Conservation (phyloP, 2,888 invertebrate species). For the Drosophila phalerata region DNA sequence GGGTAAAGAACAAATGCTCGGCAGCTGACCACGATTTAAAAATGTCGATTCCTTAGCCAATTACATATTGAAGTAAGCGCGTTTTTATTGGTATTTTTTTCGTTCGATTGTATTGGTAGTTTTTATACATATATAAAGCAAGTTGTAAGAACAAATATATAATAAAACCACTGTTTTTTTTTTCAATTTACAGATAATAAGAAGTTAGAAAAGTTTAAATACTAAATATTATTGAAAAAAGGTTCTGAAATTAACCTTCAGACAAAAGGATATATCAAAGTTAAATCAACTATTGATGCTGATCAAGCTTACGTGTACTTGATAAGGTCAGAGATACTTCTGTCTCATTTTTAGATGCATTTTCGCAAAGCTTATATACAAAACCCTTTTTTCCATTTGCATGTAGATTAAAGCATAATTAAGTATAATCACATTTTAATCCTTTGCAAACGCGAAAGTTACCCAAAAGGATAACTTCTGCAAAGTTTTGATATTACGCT, state of each 20-base stretch:
- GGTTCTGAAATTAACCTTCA: background rate
- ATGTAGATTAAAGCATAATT: conserved; percentile 9
- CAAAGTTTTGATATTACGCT: conserved; percentile 1
- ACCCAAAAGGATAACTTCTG: conserved; percentile 4
- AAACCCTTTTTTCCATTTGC: conserved; percentile 3
- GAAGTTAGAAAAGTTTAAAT: no score
- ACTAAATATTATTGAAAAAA: no score
- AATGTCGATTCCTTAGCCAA: background rate
- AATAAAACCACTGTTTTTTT: no score
- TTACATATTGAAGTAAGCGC: background rate
- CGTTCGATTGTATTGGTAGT: background rate
- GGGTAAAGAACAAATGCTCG: background rate
- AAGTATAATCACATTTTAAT: conserved; percentile 17
- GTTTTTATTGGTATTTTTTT: background rate
- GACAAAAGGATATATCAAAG: no score
- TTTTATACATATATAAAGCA: no score
- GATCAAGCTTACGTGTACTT: background rate
- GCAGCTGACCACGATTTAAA: background rate
- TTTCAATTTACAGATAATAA: no score
- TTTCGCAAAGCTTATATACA: background rate
- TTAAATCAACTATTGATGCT: no score
- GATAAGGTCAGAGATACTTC: background rate
- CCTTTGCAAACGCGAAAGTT: conserved; percentile 9
- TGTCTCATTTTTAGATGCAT: background rate
- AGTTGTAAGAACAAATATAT: no score